A percentile compares a stretch with the other conserved stretches of the same genome.
Conservation (phyloP, 1,140 invertebrate species). For the Pseudomyrmex dendroicus region DNA sequence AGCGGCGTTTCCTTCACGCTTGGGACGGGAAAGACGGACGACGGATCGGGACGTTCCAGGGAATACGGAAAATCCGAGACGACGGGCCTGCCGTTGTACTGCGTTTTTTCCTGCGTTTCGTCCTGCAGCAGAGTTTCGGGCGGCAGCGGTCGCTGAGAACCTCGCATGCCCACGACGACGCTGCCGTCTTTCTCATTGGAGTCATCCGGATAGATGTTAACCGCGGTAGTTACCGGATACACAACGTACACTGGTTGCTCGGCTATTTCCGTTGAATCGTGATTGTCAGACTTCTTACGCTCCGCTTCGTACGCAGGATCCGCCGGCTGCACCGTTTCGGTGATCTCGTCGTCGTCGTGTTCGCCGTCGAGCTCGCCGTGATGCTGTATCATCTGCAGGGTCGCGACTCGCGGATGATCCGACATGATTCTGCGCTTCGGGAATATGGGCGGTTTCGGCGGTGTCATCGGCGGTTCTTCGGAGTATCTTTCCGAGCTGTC, state of each 20-base stretch:
- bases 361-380: slow-evolving; percentile 74
- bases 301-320: slow-evolving; percentile 51
- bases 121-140: slow-evolving; percentile 83
- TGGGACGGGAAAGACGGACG: slow-evolving; percentile 70
- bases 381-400: slow-evolving; percentile 89
- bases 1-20: slow-evolving; percentile 80
- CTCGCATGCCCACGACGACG: slow-evolving; percentile 86
- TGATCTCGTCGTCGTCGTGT: slow-evolving; percentile 13
- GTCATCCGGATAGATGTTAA: slow-evolving; percentile 84
- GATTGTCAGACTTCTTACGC: slow-evolving; percentile 66
- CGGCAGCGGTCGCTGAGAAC: slow-evolving; percentile 86
- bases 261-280: slow-evolving; percentile 66
- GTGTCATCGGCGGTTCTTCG: slow-evolving; percentile 82
- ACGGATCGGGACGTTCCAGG: slow-evolving; percentile 85
- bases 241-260: slow-evolving; percentile 87
- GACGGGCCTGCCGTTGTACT: slow-evolving; percentile 66
- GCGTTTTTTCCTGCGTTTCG: slow-evolving; percentile 65
- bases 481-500: slow-evolving; percentile 78
- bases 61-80: slow-evolving; percentile 88
- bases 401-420: slow-evolving; percentile 80
- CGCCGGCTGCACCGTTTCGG: background rate
- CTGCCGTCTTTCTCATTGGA: slow-evolving; percentile 83
- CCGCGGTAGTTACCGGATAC: slow-evolving; percentile 86
- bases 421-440: slow-evolving; percentile 78
- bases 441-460: slow-evolving; percentile 82